Evolutionary conservation across 2,113 vertebrate genomes (phyloP), one percentile per base, ranked within the genome.

Genomic region (Heterochromis multidens): DNA sequence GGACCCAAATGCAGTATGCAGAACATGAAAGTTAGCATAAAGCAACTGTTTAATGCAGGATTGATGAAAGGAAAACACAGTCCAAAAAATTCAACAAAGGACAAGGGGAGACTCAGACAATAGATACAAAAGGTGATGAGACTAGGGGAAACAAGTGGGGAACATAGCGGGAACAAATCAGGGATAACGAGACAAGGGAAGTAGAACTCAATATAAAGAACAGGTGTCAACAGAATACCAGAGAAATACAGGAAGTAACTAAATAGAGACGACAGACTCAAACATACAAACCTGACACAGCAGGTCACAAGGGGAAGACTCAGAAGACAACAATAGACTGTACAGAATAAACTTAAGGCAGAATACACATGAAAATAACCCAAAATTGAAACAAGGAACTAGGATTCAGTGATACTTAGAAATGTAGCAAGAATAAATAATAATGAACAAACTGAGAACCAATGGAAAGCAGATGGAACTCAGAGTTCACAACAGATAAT

Each of bases 121-220:
- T 37, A 63, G 37, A 37, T 63, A 63, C 61, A 37, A 63, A 37
- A 63, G 61, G 33, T 37, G n/a, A 63, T 37, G 61, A 37, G 61
- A 33, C 21, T 63, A 7, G 61, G n/a, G 61, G 61, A 3, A 35
- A 63, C 21, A 35, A 1, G 35, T 62, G 31, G 31, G 31, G 2
- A 63, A 63, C 19, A 35, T 31, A n/a, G 61, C 19, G 4, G 31
- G 1, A 63, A 13, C 31, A 63, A 63, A 63, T 37, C 31, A n/a
- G 61, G 19, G 31, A 7, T 35, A 63, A 63, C n/a, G 61, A n/a
- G 61, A n/a, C 61, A 12, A 9, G 31, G 29, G 27, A 61, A 60
- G 25, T 27, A 6, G 5, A 59, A 2, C n/a, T n/a, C 1, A 2
- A 6, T 35, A 4, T 0, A 10, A 37, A 2, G 6, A 2, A 21